These are phyloP conservation scores for Copidosoma floridanum DNA, from an alignment of 1,140 invertebrate species.

Conservation along the genomic window DNA sequence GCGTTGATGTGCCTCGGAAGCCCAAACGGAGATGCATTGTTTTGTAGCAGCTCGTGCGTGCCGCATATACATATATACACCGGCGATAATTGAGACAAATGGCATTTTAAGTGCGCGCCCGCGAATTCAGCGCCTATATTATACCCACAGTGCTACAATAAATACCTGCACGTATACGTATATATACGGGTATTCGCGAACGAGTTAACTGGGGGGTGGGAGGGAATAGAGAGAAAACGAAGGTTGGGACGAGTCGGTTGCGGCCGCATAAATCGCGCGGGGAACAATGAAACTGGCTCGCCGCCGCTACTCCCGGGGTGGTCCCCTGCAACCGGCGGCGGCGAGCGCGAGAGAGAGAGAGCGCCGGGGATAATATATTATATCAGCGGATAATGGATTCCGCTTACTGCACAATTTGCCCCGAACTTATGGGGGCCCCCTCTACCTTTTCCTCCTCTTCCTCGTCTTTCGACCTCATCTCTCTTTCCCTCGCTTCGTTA, in stretches of 20 bases:
- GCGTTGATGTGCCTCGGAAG: no score
- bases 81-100: slow-evolving; percentile 28
- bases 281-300: slow-evolving; percentile 26
- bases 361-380: slow-evolving; percentile 27
- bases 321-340: not conserved
- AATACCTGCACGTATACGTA: not conserved
- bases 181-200: no score
- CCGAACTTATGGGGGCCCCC: slow-evolving; percentile 25
- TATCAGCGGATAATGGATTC: slow-evolving; percentile 30
- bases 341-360: not conserved
- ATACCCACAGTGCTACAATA: no score
- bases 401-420: slow-evolving; percentile 29
- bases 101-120: slow-evolving; percentile 25
- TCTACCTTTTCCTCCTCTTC: not conserved
- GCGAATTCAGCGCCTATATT: slow-evolving; percentile 10
- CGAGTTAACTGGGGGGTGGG: not conserved
- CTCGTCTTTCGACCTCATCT: not conserved
- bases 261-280: slow-evolving; percentile 26
- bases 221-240: no score
- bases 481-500: not conserved
- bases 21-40: no score
- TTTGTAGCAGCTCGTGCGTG: no score
- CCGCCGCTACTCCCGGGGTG: slow-evolving; percentile 14
- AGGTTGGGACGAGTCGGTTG: not conserved
- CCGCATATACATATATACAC: not conserved